Conservation (phyloP, 2,797 vertebrate genomes). For the Ciconia nigra region DNA sequence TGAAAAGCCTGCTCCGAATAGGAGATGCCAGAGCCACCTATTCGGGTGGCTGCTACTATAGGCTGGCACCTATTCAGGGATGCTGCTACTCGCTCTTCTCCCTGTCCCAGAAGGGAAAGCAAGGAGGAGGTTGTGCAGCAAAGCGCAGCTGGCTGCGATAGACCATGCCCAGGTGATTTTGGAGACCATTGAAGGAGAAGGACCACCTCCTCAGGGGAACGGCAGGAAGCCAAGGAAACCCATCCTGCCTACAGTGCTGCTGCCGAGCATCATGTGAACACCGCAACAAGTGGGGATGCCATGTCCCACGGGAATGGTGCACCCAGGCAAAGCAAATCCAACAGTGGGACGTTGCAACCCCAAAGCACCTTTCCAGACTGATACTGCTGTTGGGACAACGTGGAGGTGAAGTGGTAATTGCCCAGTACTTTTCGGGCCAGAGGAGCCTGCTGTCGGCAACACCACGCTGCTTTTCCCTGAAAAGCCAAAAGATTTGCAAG, state of each 20-base stretch:
- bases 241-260: not conserved
- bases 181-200: not conserved
- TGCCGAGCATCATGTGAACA: not conserved
- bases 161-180: not conserved
- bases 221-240: not conserved
- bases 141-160: not conserved
- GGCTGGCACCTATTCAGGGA: not conserved
- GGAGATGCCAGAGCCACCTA: not conserved
- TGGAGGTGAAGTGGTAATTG: not conserved
- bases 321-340: not conserved
- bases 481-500: not conserved
- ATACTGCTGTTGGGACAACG: not conserved
- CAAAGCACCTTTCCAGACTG: not conserved
- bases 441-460: accelerated
- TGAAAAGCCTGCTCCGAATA: not conserved
- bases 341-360: accelerated
- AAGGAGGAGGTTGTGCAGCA: not conserved
- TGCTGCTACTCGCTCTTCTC: not conserved
- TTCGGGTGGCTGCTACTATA: too few species aligned
- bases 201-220: not conserved
- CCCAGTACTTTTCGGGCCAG: not conserved
- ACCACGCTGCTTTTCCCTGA: accelerated
- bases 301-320: accelerated
- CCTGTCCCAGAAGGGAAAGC: not conserved
- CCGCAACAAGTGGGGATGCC: accelerated